Conservation (phyloP, 2,888 invertebrate genomes). For the Pachliopta kotzebuea region DNA sequence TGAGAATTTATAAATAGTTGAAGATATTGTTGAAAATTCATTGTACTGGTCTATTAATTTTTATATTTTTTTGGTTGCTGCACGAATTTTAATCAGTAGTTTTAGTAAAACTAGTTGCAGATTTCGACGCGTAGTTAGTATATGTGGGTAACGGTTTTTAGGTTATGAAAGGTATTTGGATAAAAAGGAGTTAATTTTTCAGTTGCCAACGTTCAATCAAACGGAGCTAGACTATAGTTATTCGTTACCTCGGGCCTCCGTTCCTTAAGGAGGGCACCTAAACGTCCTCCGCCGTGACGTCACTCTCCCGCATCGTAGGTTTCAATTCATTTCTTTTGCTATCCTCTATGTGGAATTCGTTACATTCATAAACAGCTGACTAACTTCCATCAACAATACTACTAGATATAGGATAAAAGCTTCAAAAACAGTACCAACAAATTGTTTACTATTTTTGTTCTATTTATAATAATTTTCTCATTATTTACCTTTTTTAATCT, state of each 20-base stretch:
- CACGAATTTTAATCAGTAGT: slow-evolving; percentile 13
- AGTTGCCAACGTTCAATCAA: slow-evolving; percentile 75
- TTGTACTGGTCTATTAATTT: background rate
- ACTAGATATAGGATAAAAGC: background rate
- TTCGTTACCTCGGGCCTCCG: slow-evolving; percentile 58
- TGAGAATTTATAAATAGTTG: too few species aligned
- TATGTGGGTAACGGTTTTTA: slow-evolving; percentile 57
- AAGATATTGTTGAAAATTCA: background rate
- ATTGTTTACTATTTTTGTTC: background rate
- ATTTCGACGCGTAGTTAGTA: slow-evolving; percentile 39
- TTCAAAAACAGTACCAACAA: background rate
- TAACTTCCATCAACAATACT: background rate
- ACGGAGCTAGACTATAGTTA: slow-evolving; percentile 72
- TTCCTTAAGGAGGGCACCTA: slow-evolving; percentile 59
- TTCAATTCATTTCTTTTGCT: slow-evolving; percentile 57
- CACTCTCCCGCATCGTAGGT: slow-evolving; percentile 73
- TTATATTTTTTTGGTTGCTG: background rate
- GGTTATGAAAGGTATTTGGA: slow-evolving; percentile 50
- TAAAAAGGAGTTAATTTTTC: slow-evolving; percentile 74
- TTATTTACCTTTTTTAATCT: too few species aligned
- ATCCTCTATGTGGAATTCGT: slow-evolving; percentile 39
- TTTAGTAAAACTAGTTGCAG: slow-evolving; percentile 8
- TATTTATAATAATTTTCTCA: too few species aligned
- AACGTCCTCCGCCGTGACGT: slow-evolving; percentile 70
- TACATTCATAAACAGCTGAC: slow-evolving; percentile 14